Percentiles rank a stretch among this genome's conserved stretches.
Evolutionary conservation across 2,888 invertebrate species (phyloP).

Genomic region (Lasioglossum leucozonium): DNA sequence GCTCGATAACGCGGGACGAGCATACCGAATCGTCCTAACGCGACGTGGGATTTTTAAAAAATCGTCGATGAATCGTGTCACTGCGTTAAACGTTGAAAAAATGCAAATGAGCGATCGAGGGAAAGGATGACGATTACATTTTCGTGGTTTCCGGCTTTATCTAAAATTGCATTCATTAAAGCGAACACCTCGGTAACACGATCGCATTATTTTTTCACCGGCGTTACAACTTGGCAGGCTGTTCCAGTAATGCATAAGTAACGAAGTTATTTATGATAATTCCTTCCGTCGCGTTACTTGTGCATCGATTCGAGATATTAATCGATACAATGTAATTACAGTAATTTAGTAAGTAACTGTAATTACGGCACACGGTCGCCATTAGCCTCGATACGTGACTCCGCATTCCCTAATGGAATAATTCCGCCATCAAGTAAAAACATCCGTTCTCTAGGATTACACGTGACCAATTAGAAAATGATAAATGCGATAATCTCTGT

Average conservation of each 20-base stretch:
- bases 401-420: slow-evolving; percentile 31
- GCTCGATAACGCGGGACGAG: slow-evolving; percentile 9
- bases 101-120: not conserved
- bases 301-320: slow-evolving; percentile 15
- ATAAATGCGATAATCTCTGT: not conserved
- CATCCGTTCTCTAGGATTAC: slow-evolving; percentile 3
- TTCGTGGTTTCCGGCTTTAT: not conserved
- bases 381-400: slow-evolving; percentile 34
- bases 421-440: slow-evolving; percentile 15
- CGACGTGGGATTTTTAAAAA: not conserved
- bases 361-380: slow-evolving; percentile 15
- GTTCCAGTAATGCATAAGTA: slow-evolving; percentile 13
- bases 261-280: slow-evolving; percentile 14
- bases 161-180: not conserved
- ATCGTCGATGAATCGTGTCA: not conserved
- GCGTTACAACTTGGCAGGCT: not conserved
- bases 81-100: too few species aligned
- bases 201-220: not conserved
- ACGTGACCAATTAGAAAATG: not conserved
- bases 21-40: not conserved
- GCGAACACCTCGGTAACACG: not conserved
- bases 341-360: slow-evolving; percentile 30
- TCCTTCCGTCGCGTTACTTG: not conserved
- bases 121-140: not conserved
- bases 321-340: slow-evolving; percentile 33